These are phyloP conservation scores for Brachystomella parvula DNA, from an alignment of 1,140 invertebrate species.

Conservation along the genomic window DNA sequence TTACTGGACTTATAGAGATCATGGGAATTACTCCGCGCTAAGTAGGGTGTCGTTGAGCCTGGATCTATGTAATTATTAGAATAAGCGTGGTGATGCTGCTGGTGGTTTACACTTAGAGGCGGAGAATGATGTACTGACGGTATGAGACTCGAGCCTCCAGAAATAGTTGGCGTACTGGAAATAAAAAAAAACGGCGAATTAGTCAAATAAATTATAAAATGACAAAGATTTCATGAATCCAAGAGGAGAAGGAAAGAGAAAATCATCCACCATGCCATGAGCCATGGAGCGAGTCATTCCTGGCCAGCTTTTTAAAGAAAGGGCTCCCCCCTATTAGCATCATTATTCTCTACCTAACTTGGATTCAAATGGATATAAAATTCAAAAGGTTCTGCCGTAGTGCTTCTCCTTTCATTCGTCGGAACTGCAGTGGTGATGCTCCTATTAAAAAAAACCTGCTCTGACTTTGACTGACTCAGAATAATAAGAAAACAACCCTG, in stretches of 20 bases:
- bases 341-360: too few species aligned
- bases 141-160: background rate
- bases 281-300: too few species aligned
- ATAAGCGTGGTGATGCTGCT: too few species aligned
- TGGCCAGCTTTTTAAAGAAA: too few species aligned
- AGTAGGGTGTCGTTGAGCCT: slow-evolving; percentile 6
- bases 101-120: background rate
- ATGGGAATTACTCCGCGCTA: background rate
- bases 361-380: slow-evolving; percentile 1
- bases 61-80: slow-evolving; percentile 1
- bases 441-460: slow-evolving; percentile 11
- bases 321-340: too few species aligned
- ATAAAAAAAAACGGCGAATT: background rate
- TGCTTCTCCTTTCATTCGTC: background rate
- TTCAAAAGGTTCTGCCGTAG: background rate
- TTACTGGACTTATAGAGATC: slow-evolving; percentile 11
- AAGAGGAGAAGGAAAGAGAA: too few species aligned
- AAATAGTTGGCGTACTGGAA: background rate
- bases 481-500: background rate
- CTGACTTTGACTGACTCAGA: slow-evolving; percentile 6
- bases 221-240: too few species aligned
- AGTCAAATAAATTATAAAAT: too few species aligned
- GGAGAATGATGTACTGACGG: slow-evolving; percentile 3
- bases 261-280: too few species aligned
- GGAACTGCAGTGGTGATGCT: background rate